Evolutionary conservation across 2,888 invertebrate species (phyloP).

Genomic region (Trachelus tabidus): DNA sequence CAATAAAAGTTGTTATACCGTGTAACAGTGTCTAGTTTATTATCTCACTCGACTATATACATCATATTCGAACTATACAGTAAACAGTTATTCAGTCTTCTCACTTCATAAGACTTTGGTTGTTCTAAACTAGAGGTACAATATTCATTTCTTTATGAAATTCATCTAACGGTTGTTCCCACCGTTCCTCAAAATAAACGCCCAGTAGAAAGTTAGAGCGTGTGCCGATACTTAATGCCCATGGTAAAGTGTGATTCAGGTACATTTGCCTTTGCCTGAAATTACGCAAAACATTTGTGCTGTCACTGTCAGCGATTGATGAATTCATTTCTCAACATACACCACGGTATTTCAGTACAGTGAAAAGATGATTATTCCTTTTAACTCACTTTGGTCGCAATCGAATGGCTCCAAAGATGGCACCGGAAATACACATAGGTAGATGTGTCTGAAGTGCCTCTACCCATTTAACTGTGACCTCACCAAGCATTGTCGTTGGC

Average conservation of each 20-base stretch:
- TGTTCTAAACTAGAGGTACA: slow-evolving; percentile 64
- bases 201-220: slow-evolving; percentile 84
- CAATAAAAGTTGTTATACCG: slow-evolving; percentile 64
- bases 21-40: slow-evolving; percentile 34
- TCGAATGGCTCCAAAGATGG: slow-evolving; percentile 90
- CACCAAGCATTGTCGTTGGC: slow-evolving; percentile 92
- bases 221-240: slow-evolving; percentile 85
- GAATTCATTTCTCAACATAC: neutral
- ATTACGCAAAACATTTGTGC: slow-evolving; percentile 22
- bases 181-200: slow-evolving; percentile 92
- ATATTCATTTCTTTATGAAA: slow-evolving; percentile 87
- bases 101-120: slow-evolving; percentile 7
- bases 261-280: slow-evolving; percentile 82
- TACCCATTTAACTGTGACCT: slow-evolving; percentile 97
- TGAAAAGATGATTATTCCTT: slow-evolving; percentile 14
- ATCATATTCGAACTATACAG: slow-evolving; percentile 7
- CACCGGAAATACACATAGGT: slow-evolving; percentile 96
- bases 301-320: neutral
- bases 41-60: neutral
- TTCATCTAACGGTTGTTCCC: slow-evolving; percentile 87
- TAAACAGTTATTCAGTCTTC: neutral
- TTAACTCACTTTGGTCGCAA: slow-evolving; percentile 79
- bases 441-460: slow-evolving; percentile 95
- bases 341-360: neutral
- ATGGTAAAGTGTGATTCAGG: slow-evolving; percentile 81